Percentiles rank a stretch among this genome's conserved stretches.
Evolutionary conservation across 1,140 invertebrate species (phyloP).

Genomic region (Ditylenchus dipsaci): DNA sequence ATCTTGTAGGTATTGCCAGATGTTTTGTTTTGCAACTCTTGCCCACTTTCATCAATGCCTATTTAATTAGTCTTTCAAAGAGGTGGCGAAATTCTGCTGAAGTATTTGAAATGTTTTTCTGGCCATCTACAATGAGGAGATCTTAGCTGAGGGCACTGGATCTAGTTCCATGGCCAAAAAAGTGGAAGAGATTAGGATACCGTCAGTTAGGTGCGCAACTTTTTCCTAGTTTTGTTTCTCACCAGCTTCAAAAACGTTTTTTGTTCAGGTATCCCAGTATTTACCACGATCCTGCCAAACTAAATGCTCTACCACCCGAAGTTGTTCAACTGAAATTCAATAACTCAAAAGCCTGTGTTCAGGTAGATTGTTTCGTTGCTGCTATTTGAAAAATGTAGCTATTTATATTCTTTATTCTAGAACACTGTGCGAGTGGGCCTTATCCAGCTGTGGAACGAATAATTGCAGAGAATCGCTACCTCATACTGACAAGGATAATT

Average conservation of each 20-base stretch:
- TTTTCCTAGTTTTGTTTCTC: too few species aligned
- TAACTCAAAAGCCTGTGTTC: neutral
- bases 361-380: neutral
- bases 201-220: neutral
- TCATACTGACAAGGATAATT: slow-evolving; percentile 47
- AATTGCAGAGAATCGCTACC: slow-evolving; percentile 54
- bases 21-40: slow-evolving; percentile 51
- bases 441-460: slow-evolving; percentile 53
- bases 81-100: slow-evolving; percentile 35
- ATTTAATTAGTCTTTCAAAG: slow-evolving; percentile 40
- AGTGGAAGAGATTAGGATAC: slow-evolving; percentile 40
- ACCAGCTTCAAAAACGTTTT: too few species aligned
- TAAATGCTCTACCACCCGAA: neutral
- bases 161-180: slow-evolving; percentile 41
- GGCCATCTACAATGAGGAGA: slow-evolving; percentile 56
- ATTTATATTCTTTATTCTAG: slow-evolving; percentile 18
- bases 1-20: slow-evolving; percentile 40
- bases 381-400: neutral
- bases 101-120: slow-evolving; percentile 54
- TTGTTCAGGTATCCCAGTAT: neutral
- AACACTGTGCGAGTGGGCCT: slow-evolving; percentile 48
- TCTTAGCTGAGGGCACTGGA: slow-evolving; percentile 45
- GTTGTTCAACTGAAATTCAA: neutral
- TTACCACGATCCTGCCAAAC: neutral
- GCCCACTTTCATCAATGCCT: slow-evolving; percentile 43